Percentiles rank a stretch among this genome's conserved stretches.
phyloP scores from a whole-genome alignment of 2,888 invertebrate genomes.

The Creontiades dilutus region DNA sequence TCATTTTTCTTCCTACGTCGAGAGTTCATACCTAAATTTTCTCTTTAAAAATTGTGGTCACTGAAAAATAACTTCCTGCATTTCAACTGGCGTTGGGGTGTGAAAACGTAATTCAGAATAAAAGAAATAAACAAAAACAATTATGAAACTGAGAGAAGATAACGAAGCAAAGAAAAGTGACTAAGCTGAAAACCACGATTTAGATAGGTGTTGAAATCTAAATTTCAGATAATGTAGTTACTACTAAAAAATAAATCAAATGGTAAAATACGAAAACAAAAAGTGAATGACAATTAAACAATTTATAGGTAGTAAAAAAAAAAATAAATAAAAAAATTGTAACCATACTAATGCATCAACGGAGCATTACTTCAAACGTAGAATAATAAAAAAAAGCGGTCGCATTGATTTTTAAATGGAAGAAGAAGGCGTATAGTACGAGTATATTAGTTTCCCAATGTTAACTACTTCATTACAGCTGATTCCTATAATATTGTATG shows the following conservation, averaged over 20 bases:
- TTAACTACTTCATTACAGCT: slow-evolving; percentile 59
- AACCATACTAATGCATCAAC: slow-evolving; percentile 54
- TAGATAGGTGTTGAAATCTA: not conserved
- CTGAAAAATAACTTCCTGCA: slow-evolving; percentile 10
- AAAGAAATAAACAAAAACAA: not conserved
- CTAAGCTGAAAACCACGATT: slow-evolving; percentile 16
- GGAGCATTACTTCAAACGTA: slow-evolving; percentile 48
- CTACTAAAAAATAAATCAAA: slow-evolving; percentile 22
- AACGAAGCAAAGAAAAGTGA: not conserved
- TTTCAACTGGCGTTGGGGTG: slow-evolving; percentile 39
- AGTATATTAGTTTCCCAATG: slow-evolving; percentile 35
- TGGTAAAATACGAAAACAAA: not conserved
- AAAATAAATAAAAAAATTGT: slow-evolving; percentile 1
- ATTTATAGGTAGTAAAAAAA: not conserved
- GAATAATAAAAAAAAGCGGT: slow-evolving; percentile 56
- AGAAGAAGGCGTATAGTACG: slow-evolving; percentile 28
- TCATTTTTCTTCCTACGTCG: not conserved
- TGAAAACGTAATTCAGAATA: not conserved
- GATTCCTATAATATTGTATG: not conserved
- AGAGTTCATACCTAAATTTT: not conserved
- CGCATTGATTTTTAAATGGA: slow-evolving; percentile 29
- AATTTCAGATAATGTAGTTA: not conserved
- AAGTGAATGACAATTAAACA: not conserved
- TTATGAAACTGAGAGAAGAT: not conserved
- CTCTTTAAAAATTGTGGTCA: not conserved